Conservation (phyloP, 2,888 invertebrate species). For the Tuberolachnus salignus region DNA sequence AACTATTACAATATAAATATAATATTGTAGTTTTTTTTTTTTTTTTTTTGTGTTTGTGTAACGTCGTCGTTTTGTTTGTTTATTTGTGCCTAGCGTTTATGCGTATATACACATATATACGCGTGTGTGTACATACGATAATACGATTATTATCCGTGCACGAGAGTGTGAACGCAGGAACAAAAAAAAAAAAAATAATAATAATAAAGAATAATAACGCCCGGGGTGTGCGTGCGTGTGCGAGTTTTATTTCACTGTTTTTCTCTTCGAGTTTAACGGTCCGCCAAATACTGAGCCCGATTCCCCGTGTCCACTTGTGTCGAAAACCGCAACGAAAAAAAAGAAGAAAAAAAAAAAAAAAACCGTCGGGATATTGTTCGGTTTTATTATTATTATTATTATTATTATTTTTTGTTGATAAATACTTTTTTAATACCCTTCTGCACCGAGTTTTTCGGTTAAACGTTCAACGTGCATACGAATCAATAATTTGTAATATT, state of each 20-base stretch:
- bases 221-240: conserved; percentile 22
- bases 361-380: too few relatives aligned
- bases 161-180: conserved; percentile 42
- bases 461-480: too few relatives aligned
- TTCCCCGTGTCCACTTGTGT: conserved; percentile 31
- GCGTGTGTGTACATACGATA: not conserved
- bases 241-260: not conserved
- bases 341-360: not conserved
- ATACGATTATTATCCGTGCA: conserved; percentile 39
- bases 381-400: too few relatives aligned
- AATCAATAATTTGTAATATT: too few relatives aligned
- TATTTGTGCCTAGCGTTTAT: conserved; percentile 30
- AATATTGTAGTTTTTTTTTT: not conserved
- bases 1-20: not conserved
- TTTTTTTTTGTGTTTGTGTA: not conserved
- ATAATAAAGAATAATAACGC: conserved; percentile 8
- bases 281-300: not conserved
- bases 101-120: not conserved
- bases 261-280: conserved; percentile 42
- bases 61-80: conserved; percentile 43
- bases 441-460: too few relatives aligned
- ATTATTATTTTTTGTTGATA: too few relatives aligned
- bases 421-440: too few relatives aligned
- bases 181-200: conserved; percentile 25
- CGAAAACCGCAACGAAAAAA: conserved; percentile 13